Percentiles rank a stretch among this genome's conserved stretches.
These are phyloP conservation scores for Mionectes macconnelli DNA, from an alignment of 2,113 vertebrate species.

Conservation along the genomic window DNA sequence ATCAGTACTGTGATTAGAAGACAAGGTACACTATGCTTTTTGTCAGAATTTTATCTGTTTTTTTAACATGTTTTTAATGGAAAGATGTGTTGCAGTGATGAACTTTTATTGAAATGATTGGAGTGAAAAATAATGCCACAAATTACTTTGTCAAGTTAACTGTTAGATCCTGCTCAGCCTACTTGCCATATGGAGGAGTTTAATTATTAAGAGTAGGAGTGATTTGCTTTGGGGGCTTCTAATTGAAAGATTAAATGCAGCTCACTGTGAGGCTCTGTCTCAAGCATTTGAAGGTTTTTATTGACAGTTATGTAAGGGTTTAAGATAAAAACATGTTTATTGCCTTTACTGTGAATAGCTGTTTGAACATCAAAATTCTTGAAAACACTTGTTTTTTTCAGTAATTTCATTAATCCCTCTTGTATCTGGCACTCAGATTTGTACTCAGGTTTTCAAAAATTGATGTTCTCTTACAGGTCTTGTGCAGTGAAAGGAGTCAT, in stretches of 20 bases:
- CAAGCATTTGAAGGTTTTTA: not conserved
- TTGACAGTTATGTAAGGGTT: conserved; percentile 26
- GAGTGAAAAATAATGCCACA: conserved; percentile 3
- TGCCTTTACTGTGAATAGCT: not conserved
- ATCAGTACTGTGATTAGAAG: conserved; percentile 5
- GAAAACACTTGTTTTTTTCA: not conserved
- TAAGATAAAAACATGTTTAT: not conserved
- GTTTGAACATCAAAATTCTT: not conserved
- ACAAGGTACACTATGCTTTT: not conserved
- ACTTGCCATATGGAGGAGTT: conserved; percentile 61
- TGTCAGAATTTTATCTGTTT: not conserved
- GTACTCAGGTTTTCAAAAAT: not conserved
- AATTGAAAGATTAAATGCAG: conserved; percentile 50
- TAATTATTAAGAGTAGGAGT: conserved; percentile 64
- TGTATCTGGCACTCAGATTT: not conserved
- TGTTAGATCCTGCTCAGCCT: conserved; percentile 48
- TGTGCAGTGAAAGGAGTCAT: not conserved
- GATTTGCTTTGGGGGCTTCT: conserved; percentile 55
- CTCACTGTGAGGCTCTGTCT: conserved; percentile 5
- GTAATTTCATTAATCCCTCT: not conserved
- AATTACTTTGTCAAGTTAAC: conserved; percentile 46
- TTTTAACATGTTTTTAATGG: not conserved
- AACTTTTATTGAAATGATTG: not conserved
- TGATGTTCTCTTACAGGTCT: not conserved
- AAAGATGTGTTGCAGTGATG: not conserved